phyloP scores from a whole-genome alignment of 2,888 invertebrate species.

The Calliscelio sp. region DNA sequence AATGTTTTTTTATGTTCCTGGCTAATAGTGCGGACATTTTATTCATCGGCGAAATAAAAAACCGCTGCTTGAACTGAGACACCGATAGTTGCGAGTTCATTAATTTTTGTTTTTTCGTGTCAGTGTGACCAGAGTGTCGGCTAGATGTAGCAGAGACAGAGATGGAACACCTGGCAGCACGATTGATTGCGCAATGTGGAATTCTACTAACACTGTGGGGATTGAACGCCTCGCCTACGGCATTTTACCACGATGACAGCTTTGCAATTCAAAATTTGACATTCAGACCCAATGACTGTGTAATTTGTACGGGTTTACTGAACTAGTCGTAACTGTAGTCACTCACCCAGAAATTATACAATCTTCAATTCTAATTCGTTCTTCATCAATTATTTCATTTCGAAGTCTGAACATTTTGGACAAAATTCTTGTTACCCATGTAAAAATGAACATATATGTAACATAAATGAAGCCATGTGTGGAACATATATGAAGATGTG shows the following conservation, averaged over 20 bases:
- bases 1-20: too few relatives aligned
- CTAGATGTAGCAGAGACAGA: constrained; percentile 39
- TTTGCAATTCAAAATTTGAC: constrained; percentile 67
- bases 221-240: constrained; percentile 38
- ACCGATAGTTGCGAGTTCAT: background rate
- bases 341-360: constrained; percentile 42
- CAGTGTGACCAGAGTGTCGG: background rate
- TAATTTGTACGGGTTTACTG: constrained; percentile 52
- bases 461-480: too few relatives aligned
- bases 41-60: background rate
- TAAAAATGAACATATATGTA: too few relatives aligned
- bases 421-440: too few relatives aligned
- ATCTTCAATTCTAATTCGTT: too few relatives aligned
- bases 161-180: constrained; percentile 51
- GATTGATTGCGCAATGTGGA: constrained; percentile 59
- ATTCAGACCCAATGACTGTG: constrained; percentile 58
- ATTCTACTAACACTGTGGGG: constrained; percentile 43
- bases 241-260: constrained; percentile 62
- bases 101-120: constrained; percentile 14
- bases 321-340: constrained; percentile 37
- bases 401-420: too few relatives aligned
- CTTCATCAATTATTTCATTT: too few relatives aligned
- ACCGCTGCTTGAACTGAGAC: background rate
- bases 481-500: too few relatives aligned
- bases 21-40: too few relatives aligned